Evolutionary conservation across 2,797 vertebrate species (phyloP), one percentile per base, ranked within the genome.

Genomic region (Setipinna tenuifilis): DNA sequence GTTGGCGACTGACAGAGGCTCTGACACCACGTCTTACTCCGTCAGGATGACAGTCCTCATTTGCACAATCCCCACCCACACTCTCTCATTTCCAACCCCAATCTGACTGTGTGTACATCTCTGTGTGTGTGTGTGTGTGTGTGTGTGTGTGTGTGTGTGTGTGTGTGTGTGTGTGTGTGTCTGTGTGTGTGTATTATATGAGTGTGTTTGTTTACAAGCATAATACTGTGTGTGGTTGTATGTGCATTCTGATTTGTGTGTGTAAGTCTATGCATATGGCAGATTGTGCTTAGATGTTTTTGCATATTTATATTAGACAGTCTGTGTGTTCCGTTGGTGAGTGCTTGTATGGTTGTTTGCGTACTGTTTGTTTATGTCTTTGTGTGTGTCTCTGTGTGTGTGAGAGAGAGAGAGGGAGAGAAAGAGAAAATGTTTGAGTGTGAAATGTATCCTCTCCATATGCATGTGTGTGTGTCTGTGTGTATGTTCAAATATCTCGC

Each of bases 121-220:
- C 21, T 11, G n/a, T 65, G 61, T 25, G n/a, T 65, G 61, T 25
- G 61, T 25, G 61, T 65, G 61, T 25, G 23, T 65, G 61, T 25
- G 2, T 23, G n/a, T 61, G 82, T 61, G 50, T 58, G 82, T 11
- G 82, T 58, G 82, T 58, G 82, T 58, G 81, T 50, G 21, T 82
- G 81, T 50, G 19, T 82, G 46, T 23, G 7, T 1, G 23, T 83
- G 82, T 83, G 54, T 83, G 50, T 25, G 82, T 83, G 82, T 83
- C 54, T 83, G 46, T 50, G 44, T 82, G 81, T 50, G n/a, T 57
- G 10, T 82, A 54, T 54, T 14, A 54, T 83, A n/a, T 35, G 46
- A 14, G 21, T 82, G 81, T 50, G n/a, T 82, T 23, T 82, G 58
- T 19, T 59, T 59, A 16, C 50, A 59, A 19, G 58, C 2, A 59